Base-by-base conservation (phyloP, 2,888 invertebrate genomes). In the Oligia fasciuncula region DNA sequence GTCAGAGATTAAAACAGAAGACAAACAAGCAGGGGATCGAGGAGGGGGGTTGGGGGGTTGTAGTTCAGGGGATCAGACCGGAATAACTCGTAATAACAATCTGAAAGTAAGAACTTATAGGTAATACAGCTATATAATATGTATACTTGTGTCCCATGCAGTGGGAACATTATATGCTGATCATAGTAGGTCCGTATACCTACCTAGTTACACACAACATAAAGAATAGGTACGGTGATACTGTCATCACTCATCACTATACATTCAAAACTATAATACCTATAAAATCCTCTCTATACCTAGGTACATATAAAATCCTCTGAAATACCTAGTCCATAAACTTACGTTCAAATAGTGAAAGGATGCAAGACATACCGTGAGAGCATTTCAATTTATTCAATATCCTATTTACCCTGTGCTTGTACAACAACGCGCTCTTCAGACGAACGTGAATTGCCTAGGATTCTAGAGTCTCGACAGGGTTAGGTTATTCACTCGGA, bases 301-400 rank as follows among this genome's bases (percentile, higher is more conserved):
- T 68, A 29, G 29, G 29, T 29, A 17, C n/a, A 4, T 4, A 46
- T 29, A 46, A 68, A 17, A 29, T 19, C 6, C n/a, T 60, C 43
- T 13, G 51, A 35, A 62, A 68, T 63, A 49, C 29, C 1, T 76
- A 70, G 66, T 68, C 63, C 49, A 68, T n/a, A n/a, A 35, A 49
- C 13, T 17, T 46, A 35, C 14, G 57, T 46, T 51, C 14, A 49
- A 67, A 43, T 23, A 54, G 65, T 51, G 43, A 46, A 65, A 66
- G 69, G 69, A 71, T 79, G 72, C 68, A 84, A 65, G 40, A 51
- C 29, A 63, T 35, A 72, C 23, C 17, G 57, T 70, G 77, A 83
- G 69, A 81, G 69, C 60, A 78, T 81, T 81, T 68, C 71, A 68
- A 79, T 81, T 72, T 68, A 84, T 84, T 51, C 67, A 78, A 78